Percentiles rank a stretch among this genome's conserved stretches.
Evolutionary conservation across 2,888 invertebrate genomes (phyloP).

Genomic region (Clivina fossor): DNA sequence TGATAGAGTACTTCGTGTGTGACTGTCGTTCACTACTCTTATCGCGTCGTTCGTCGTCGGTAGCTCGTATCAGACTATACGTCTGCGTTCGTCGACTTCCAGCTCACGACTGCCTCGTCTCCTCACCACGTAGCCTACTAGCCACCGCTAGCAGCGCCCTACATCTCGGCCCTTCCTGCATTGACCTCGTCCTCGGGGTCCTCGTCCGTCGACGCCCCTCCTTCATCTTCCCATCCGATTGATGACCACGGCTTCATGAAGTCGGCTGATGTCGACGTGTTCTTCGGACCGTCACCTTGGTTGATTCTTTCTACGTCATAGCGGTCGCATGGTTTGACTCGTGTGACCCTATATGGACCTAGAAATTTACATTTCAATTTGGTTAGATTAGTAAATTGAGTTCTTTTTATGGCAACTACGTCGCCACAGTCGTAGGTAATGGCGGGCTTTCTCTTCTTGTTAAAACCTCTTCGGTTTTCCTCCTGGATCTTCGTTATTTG

Average conservation of each 20-base stretch:
- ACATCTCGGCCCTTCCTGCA: conserved; percentile 23
- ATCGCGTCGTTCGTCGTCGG: too few species aligned
- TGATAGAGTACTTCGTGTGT: too few species aligned
- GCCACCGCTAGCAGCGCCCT: too few species aligned
- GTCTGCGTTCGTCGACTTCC: too few species aligned
- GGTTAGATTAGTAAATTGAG: conserved; percentile 44
- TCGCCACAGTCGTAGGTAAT: conserved; percentile 38
- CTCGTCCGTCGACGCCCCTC: too few species aligned
- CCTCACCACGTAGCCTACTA: too few species aligned
- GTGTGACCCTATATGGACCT: conserved; percentile 44
- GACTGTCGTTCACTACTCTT: too few species aligned
- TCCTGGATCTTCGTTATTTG: background rate
- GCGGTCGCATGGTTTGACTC: conserved; percentile 40
- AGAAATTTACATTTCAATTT: conserved; percentile 45
- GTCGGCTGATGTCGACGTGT: conserved; percentile 40
- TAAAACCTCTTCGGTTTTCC: background rate
- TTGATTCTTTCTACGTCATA: conserved; percentile 43
- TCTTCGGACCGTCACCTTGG: conserved; percentile 37
- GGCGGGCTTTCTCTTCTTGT: background rate
- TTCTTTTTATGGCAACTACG: conserved; percentile 45
- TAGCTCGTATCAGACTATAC: too few species aligned
- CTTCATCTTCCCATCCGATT: background rate
- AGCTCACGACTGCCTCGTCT: too few species aligned
- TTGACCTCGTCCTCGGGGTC: conserved; percentile 21
- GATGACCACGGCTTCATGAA: conserved; percentile 40